A percentile compares a stretch with the other conserved stretches of the same genome.
Conservation (phyloP, 2,113 vertebrate genomes). For the Trachemys scripta region DNA sequence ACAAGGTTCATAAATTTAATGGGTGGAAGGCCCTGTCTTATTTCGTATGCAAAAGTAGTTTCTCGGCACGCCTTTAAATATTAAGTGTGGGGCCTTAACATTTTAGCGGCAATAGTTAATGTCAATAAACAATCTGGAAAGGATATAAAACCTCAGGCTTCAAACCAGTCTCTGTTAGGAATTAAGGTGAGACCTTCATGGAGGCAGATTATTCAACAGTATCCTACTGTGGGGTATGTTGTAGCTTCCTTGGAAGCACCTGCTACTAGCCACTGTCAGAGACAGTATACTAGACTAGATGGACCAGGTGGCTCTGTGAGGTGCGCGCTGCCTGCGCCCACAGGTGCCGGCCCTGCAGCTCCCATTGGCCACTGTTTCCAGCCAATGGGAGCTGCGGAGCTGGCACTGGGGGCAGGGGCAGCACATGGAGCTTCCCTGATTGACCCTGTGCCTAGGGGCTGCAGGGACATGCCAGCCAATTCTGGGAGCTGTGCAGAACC, state of each 20-base stretch:
- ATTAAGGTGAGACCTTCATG: too few relatives aligned
- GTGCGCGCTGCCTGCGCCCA: too few relatives aligned
- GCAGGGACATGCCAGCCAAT: too few relatives aligned
- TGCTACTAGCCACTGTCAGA: background rate
- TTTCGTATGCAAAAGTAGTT: background rate
- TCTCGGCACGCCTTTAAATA: background rate
- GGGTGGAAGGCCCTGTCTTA: background rate
- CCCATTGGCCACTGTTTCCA: too few relatives aligned
- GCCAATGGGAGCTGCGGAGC: too few relatives aligned
- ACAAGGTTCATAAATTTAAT: background rate
- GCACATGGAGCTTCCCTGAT: too few relatives aligned
- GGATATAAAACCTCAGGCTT: background rate
- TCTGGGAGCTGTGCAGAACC: too few relatives aligned
- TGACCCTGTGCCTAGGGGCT: too few relatives aligned
- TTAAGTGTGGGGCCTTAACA: background rate
- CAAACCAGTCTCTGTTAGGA: too few relatives aligned
- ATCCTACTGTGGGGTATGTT: background rate
- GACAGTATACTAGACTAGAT: background rate
- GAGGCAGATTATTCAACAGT: accelerated
- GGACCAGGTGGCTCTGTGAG: background rate
- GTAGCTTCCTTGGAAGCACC: background rate
- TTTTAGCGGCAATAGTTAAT: background rate
- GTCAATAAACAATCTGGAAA: background rate
- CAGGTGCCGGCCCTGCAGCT: too few relatives aligned
- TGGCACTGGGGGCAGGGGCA: too few relatives aligned